Conservation (phyloP, 1,140 invertebrate genomes). For the Chrysopa pallens region DNA sequence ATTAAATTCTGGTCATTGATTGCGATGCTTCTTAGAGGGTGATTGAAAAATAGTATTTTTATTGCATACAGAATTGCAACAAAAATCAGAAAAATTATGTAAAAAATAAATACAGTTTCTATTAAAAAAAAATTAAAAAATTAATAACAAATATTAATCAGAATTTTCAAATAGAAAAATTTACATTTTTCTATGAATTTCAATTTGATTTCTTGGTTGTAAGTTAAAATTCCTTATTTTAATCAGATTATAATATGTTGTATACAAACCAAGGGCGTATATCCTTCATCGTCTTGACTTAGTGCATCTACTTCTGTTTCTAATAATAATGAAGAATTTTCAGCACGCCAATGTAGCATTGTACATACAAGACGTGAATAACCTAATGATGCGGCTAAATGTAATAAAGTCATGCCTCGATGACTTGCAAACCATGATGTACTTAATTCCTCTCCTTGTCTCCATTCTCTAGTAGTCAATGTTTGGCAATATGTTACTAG, state of each 20-base stretch:
- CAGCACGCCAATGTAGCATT: slow-evolving; percentile 70
- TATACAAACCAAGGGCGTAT: slow-evolving; percentile 61
- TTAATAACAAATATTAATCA: no score
- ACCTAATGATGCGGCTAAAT: slow-evolving; percentile 74
- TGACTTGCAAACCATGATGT: slow-evolving; percentile 22
- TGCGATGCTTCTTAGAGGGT: no score
- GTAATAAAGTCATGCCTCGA: slow-evolving; percentile 68
- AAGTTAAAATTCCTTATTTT: no score
- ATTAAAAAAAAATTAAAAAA: no score
- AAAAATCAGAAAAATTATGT: no score
- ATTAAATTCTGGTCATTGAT: no score
- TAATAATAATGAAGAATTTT: slow-evolving; percentile 69
- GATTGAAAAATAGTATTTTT: no score
- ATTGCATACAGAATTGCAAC: no score
- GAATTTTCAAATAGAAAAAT: no score
- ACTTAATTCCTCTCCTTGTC: slow-evolving; percentile 23
- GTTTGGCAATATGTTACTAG: slow-evolving; percentile 63
- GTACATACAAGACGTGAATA: slow-evolving; percentile 66
- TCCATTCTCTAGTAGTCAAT: slow-evolving; percentile 39
- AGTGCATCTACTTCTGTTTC: slow-evolving; percentile 85
- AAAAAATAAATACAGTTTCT: no score
- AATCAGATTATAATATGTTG: background rate
- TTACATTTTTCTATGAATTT: no score
- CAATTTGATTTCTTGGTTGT: no score
- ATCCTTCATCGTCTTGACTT: slow-evolving; percentile 69